These are phyloP conservation scores for Actias luna DNA, from an alignment of 2,888 invertebrate genomes.

Conservation along the genomic window DNA sequence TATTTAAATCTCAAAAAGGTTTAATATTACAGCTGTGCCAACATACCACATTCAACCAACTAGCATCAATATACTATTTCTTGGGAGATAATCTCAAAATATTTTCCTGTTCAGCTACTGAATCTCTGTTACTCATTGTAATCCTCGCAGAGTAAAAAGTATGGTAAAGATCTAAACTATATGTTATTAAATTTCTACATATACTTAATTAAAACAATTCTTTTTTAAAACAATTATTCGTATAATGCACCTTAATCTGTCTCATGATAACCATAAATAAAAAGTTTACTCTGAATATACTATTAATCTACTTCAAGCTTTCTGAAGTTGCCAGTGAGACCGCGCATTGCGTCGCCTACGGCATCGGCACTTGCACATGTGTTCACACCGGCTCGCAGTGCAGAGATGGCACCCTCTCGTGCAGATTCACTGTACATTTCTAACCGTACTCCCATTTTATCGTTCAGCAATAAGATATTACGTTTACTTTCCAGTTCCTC, in stretches of 20 bases:
- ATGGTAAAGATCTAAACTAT: neutral
- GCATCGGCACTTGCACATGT: conserved; percentile 83
- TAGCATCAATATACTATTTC: too few relatives aligned
- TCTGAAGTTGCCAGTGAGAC: conserved; percentile 88
- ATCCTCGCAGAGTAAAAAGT: neutral
- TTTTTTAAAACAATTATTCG: too few relatives aligned
- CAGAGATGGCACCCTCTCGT: conserved; percentile 88
- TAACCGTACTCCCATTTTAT: conserved; percentile 85
- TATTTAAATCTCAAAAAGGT: too few relatives aligned
- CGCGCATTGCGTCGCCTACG: conserved; percentile 85
- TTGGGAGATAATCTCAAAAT: too few relatives aligned
- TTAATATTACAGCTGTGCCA: too few relatives aligned
- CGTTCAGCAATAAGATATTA: conserved; percentile 84
- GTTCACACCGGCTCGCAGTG: conserved; percentile 82
- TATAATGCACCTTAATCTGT: neutral
- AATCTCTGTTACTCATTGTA: neutral
- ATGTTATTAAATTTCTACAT: neutral
- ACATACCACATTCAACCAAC: too few relatives aligned
- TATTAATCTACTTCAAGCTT: conserved; percentile 88
- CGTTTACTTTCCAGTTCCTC: conserved; percentile 83
- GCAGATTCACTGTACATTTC: conserved; percentile 87
- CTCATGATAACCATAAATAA: neutral
- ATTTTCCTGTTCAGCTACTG: too few relatives aligned
- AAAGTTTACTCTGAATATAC: conserved; percentile 16
- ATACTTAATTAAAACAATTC: neutral